These are phyloP conservation scores for Characodon lateralis DNA, from an alignment of 2,797 vertebrate species.

Conservation along the genomic window DNA sequence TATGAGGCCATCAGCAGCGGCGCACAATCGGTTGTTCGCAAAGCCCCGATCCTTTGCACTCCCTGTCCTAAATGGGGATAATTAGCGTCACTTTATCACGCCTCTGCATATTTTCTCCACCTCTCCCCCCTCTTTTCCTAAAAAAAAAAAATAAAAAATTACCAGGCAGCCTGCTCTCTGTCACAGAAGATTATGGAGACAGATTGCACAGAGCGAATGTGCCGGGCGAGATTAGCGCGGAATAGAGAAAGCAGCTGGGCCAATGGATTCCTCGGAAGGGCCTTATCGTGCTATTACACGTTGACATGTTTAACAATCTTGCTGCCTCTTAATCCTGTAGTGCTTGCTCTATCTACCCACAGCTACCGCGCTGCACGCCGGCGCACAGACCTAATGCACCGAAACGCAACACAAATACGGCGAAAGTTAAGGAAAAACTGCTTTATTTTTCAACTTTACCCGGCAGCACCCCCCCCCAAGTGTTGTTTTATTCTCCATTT, in stretches of 20 bases:
- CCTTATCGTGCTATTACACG: slow-evolving; percentile 99
- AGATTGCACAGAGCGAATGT: slow-evolving; percentile 99
- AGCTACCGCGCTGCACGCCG: slow-evolving; percentile 64
- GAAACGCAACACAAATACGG: slow-evolving; percentile 65
- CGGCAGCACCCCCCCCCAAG: slow-evolving; percentile 51
- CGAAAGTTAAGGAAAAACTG: slow-evolving; percentile 68
- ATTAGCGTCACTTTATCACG: slow-evolving; percentile 99
- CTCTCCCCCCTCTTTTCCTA: slow-evolving; percentile 67
- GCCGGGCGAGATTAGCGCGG: slow-evolving; percentile 98
- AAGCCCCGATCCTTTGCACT: slow-evolving; percentile 98
- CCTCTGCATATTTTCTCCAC: slow-evolving; percentile 96
- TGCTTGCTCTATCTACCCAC: slow-evolving; percentile 87
- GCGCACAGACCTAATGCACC: slow-evolving; percentile 76
- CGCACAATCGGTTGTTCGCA: slow-evolving; percentile 90
- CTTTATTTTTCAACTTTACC: slow-evolving; percentile 73
- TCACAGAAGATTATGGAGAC: slow-evolving; percentile 99
- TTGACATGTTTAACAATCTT: slow-evolving; percentile 99
- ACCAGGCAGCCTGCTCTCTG: slow-evolving; percentile 86
- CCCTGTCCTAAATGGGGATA: slow-evolving; percentile 99
- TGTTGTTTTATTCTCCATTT: slow-evolving; percentile 18
- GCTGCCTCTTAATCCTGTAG: slow-evolving; percentile 98
- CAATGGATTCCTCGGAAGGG: slow-evolving; percentile 99
- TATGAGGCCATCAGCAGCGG: slow-evolving; percentile 89
- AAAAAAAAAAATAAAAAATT: slow-evolving; percentile 68
- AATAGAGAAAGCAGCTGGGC: slow-evolving; percentile 99